phyloP scores from a whole-genome alignment of 2,113 vertebrate species.

The Seriola aureovittata region DNA sequence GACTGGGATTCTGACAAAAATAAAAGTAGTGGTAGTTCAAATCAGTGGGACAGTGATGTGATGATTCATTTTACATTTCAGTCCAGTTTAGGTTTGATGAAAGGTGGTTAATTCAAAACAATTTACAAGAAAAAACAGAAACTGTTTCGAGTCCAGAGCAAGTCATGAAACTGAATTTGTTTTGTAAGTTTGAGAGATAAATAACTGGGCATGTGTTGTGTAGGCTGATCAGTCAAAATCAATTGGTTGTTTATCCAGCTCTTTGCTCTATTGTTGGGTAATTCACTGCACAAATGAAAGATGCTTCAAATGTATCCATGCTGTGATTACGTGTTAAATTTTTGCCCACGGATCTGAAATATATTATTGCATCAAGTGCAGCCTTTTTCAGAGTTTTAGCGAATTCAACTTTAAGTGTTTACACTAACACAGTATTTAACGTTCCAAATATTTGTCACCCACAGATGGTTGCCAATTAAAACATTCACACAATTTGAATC shows the following conservation, averaged over 20 bases:
- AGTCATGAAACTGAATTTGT: slow-evolving; percentile 32
- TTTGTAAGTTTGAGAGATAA: slow-evolving; percentile 46
- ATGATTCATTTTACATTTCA: background rate
- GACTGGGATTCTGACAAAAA: no score
- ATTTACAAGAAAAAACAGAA: slow-evolving; percentile 9
- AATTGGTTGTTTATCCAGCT: slow-evolving; percentile 41
- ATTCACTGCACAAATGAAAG: slow-evolving; percentile 4
- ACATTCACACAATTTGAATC: slow-evolving; percentile 65
- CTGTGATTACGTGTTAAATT: background rate
- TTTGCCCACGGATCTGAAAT: background rate
- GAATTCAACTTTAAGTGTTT: slow-evolving; percentile 20
- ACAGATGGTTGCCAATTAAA: slow-evolving; percentile 71
- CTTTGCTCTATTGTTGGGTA: slow-evolving; percentile 41
- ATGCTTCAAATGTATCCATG: background rate
- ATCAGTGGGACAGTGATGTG: background rate
- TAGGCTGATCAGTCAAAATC: slow-evolving; percentile 54
- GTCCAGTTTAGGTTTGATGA: background rate
- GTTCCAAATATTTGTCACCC: slow-evolving; percentile 52
- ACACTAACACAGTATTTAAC: slow-evolving; percentile 27
- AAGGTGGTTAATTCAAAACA: background rate
- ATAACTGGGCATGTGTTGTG: slow-evolving; percentile 65
- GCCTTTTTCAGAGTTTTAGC: background rate
- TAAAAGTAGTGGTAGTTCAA: no score
- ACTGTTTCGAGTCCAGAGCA: background rate
- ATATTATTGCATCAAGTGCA: background rate